Evolutionary conservation across 35 echinoderm and acorn worm species (phyloP).

Genomic region (Strongylocentrotus purpuratus): DNA sequence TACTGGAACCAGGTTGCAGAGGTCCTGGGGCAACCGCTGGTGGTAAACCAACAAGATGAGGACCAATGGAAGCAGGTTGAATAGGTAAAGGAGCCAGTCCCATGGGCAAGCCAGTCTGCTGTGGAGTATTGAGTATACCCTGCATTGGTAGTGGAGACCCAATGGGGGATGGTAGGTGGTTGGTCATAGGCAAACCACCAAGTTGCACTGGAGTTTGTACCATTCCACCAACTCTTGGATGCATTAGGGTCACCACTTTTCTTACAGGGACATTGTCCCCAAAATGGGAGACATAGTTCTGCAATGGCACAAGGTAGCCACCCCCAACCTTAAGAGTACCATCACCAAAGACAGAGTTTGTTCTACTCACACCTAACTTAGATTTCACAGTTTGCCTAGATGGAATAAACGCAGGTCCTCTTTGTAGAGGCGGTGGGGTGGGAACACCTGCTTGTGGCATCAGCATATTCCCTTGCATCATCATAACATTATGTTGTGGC

Average conservation of each 20-base stretch:
- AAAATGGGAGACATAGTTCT: neutral
- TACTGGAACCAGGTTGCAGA: too few species aligned
- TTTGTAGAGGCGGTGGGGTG: neutral
- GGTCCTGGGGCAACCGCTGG: neutral
- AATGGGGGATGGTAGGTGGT: neutral
- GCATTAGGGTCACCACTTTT: neutral
- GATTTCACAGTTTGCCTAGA: neutral
- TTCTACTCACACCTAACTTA: neutral
- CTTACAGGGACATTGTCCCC: neutral
- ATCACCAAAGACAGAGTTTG: neutral
- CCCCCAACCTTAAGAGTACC: neutral
- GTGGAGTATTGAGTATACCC: neutral
- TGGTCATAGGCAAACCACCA: neutral
- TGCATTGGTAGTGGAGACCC: neutral
- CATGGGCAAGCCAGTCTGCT: neutral
- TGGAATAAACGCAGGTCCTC: too few species aligned
- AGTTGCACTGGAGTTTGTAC: neutral
- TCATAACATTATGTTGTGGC: neutral
- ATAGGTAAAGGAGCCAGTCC: neutral
- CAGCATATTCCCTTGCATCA: neutral
- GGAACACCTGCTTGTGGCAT: neutral
- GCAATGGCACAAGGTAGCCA: neutral
- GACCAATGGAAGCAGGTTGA: neutral
- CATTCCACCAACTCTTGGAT: neutral
- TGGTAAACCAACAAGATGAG: neutral